These are phyloP conservation scores for Rotaria socialis DNA, from an alignment of 2,888 invertebrate species.

Conservation along the genomic window DNA sequence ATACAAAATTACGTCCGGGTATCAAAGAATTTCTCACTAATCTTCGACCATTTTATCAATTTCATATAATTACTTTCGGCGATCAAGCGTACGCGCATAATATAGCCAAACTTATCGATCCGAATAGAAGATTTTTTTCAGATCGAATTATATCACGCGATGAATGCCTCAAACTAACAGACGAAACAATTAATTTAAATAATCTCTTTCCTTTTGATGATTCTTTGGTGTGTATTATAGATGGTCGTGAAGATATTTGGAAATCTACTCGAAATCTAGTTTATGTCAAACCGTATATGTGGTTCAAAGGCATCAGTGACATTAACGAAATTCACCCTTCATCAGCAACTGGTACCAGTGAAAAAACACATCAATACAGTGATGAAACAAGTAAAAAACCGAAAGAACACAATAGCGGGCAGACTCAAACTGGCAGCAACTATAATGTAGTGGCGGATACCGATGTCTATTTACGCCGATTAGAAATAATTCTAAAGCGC, in stretches of 20 bases:
- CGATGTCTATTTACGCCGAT: conserved; percentile 39
- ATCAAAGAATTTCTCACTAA: conserved; percentile 76
- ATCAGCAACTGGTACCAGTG: background rate
- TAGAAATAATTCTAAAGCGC: conserved; percentile 39
- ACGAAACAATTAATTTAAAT: conserved; percentile 93
- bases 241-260: conserved; percentile 99
- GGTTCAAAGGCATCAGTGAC: conserved; percentile 52
- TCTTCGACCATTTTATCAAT: conserved; percentile 74
- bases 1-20: conserved; percentile 83
- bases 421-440: background rate
- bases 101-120: conserved; percentile 83
- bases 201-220: conserved; percentile 96
- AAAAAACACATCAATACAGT: background rate
- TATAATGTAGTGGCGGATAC: background rate
- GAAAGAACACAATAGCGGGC: background rate
- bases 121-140: conserved; percentile 65
- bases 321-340: conserved; percentile 35
- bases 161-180: conserved; percentile 89
- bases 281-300: conserved; percentile 71
- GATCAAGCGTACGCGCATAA: conserved; percentile 92
- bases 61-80: conserved; percentile 86
- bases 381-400: too few relatives aligned
- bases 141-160: conserved; percentile 74
- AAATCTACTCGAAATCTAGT: conserved; percentile 88
- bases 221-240: conserved; percentile 95